Percentiles rank a stretch among this genome's conserved stretches.
Conservation (phyloP, 2,113 vertebrate species). For the Rhabdomys dilectus region DNA sequence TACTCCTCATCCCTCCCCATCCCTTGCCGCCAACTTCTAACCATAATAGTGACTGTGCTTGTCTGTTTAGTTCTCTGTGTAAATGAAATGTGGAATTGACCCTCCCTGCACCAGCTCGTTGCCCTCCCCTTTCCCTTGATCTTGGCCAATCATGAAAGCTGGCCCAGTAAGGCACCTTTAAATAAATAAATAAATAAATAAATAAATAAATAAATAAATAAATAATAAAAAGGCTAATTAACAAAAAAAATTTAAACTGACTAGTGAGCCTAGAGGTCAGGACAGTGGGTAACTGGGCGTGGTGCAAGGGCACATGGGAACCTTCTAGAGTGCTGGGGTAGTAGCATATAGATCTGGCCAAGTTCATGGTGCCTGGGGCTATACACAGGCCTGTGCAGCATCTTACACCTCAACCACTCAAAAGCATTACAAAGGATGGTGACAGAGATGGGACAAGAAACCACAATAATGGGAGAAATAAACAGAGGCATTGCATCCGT, state of each 20-base stretch:
- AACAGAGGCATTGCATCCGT: fast-evolving
- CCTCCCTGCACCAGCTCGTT: too few relatives aligned
- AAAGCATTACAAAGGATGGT: neutral
- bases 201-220: too few relatives aligned
- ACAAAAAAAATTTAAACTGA: neutral
- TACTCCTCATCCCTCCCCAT: too few relatives aligned
- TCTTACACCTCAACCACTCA: neutral
- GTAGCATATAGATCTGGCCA: neutral
- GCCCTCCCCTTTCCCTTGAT: too few relatives aligned
- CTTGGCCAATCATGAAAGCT: too few relatives aligned
- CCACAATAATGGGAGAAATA: fast-evolving
- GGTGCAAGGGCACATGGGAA: neutral
- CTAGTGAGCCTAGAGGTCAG: neutral
- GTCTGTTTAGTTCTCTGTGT: too few relatives aligned
- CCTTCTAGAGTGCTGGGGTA: neutral
- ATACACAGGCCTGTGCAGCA: neutral
- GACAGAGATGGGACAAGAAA: neutral
- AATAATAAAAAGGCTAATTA: too few relatives aligned
- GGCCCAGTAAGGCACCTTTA: too few relatives aligned
- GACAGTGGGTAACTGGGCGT: neutral
- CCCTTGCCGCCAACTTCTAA: too few relatives aligned
- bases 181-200: too few relatives aligned
- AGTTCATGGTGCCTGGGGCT: neutral
- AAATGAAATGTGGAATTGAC: too few relatives aligned
- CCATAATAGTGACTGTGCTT: too few relatives aligned